These are phyloP conservation scores for Cotesia congregata DNA, from an alignment of 2,888 invertebrate species.

Conservation along the genomic window DNA sequence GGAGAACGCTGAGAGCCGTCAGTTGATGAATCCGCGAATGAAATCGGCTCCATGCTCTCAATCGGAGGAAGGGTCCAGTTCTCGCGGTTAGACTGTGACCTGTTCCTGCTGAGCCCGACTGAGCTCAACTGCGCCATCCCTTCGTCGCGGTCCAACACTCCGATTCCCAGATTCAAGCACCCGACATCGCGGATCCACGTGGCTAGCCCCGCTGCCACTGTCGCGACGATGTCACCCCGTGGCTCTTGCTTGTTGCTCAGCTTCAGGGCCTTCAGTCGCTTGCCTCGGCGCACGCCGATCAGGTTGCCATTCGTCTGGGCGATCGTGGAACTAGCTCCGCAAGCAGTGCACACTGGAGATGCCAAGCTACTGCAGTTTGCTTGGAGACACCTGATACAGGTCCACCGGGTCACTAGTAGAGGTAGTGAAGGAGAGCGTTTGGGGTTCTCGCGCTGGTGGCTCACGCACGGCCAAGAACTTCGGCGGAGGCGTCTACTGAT, in stretches of 20 bases:
- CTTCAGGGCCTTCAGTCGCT: conserved; percentile 61
- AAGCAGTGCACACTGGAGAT: conserved; percentile 79
- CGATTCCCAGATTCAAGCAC: conserved; percentile 48
- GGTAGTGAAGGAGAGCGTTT: conserved; percentile 64
- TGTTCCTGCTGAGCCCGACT: conserved; percentile 59
- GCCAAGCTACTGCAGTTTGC: conserved; percentile 77
- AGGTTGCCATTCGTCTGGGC: conserved; percentile 62
- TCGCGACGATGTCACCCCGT: conserved; percentile 54
- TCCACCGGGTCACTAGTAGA: conserved; percentile 72
- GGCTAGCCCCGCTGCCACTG: conserved; percentile 55
- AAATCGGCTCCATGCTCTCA: conserved; percentile 61
- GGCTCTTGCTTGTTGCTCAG: conserved; percentile 49
- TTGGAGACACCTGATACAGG: conserved; percentile 81
- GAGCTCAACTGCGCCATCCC: conserved; percentile 65
- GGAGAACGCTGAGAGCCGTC: conserved; percentile 69
- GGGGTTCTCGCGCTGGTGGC: conserved; percentile 48
- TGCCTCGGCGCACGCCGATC: conserved; percentile 64
- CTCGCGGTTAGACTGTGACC: conserved; percentile 58
- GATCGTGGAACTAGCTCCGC: conserved; percentile 74
- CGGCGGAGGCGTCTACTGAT: conserved; percentile 35
- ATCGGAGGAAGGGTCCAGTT: conserved; percentile 65
- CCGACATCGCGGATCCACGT: conserved; percentile 58
- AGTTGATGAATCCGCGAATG: conserved; percentile 45
- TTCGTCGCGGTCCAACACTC: conserved; percentile 49
- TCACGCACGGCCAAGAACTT: conserved; percentile 61